Percentiles rank a stretch among this genome's conserved stretches.
Conservation (phyloP, 1,140 invertebrate genomes). For the Hyles vespertilio region DNA sequence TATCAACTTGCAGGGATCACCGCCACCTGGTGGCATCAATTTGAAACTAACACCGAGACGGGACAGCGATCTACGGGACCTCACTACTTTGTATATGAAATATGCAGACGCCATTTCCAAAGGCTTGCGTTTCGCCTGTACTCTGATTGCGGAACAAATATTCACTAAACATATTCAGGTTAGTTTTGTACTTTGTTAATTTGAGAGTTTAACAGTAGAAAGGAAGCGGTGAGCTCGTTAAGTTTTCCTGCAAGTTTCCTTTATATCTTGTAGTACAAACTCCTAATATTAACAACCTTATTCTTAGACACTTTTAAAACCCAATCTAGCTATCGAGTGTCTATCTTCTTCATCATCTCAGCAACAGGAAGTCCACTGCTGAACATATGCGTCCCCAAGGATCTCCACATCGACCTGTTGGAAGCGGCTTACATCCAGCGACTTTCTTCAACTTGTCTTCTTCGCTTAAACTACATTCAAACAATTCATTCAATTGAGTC, state of each 20-base stretch:
- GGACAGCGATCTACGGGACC: slow-evolving; percentile 76
- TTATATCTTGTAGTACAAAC: too few species aligned
- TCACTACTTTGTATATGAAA: slow-evolving; percentile 76
- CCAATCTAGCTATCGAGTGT: too few species aligned
- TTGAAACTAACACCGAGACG: slow-evolving; percentile 75
- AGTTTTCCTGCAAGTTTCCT: too few species aligned
- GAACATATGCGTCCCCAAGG: too few species aligned
- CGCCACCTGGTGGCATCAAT: slow-evolving; percentile 79
- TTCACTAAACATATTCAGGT: slow-evolving; percentile 72
- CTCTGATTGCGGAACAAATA: slow-evolving; percentile 68
- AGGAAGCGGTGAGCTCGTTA: neutral
- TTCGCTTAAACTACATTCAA: neutral
- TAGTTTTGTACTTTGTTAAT: slow-evolving; percentile 4
- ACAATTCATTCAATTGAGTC: too few species aligned
- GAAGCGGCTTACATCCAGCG: too few species aligned
- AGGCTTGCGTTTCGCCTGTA: slow-evolving; percentile 75
- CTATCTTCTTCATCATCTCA: too few species aligned
- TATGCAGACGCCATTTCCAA: slow-evolving; percentile 79
- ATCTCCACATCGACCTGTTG: too few species aligned
- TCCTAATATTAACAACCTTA: neutral
- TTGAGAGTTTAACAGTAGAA: neutral
- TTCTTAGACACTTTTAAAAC: too few species aligned
- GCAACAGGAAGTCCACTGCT: too few species aligned
- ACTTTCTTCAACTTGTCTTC: too few species aligned
- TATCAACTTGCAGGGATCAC: slow-evolving; percentile 61